Evolutionary conservation across 2,113 vertebrate genomes (phyloP).

Genomic region (Anarrhichthys ocellatus): DNA sequence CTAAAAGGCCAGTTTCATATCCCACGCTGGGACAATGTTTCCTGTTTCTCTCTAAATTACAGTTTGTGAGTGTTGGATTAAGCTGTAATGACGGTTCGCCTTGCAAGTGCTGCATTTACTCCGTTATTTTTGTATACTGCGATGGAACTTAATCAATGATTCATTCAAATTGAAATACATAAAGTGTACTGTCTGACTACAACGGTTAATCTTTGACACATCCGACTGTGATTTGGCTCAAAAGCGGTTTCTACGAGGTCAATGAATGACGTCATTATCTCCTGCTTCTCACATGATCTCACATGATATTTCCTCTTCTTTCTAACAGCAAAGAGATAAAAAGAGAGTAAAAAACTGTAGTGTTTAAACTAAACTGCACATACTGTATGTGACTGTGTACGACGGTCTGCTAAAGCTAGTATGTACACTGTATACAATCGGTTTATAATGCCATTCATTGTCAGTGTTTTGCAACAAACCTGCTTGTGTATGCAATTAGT

Average conservation of each 20-base stretch:
- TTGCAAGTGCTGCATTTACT: background rate
- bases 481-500: conserved; percentile 69
- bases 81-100: background rate
- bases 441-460: conserved; percentile 24
- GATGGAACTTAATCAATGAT: background rate
- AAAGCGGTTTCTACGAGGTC: background rate
- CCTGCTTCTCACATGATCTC: conserved; percentile 49
- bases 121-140: background rate
- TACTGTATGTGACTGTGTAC: background rate
- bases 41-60: conserved; percentile 24
- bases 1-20: conserved; percentile 31
- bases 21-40: conserved; percentile 7
- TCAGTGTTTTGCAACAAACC: conserved; percentile 64
- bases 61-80: background rate
- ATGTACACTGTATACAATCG: background rate
- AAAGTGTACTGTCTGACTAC: background rate
- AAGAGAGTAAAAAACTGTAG: conserved; percentile 12
- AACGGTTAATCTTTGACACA: conserved; percentile 42
- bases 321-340: background rate
- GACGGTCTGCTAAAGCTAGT: background rate
- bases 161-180: background rate
- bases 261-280: conserved; percentile 27
- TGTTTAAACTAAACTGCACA: background rate
- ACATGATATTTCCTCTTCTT: conserved; percentile 31
- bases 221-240: conserved; percentile 11